Base-by-base conservation (phyloP, 2,888 invertebrate species). In the Tetheella fluctuosa region DNA sequence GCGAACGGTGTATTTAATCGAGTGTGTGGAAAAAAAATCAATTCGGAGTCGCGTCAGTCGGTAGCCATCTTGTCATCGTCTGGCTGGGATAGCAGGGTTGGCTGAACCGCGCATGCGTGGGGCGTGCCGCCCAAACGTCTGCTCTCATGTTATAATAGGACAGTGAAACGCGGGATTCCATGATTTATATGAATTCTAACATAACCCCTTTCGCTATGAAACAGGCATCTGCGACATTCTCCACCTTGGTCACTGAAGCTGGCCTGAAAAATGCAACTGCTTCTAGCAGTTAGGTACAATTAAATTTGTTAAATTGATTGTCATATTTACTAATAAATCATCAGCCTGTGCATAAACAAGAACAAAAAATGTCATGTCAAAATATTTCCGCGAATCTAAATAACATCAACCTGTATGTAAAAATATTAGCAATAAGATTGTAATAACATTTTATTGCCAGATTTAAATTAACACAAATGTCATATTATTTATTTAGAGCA, bases 1-100 rank as follows among this genome's bases (percentile, higher is more conserved):
- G 74, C 68, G 70, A 74, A 71, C 71, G 69, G 73, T 72, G 68
- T 71, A 67, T 67, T 66, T 70, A 70, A 71, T 77, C 79, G 76
- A 77, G 78, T 80, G 81, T 81, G 77, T 83, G 83, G 79, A 83
- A 85, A 88, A 84, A 90, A 88, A 90, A 90, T 90, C 89, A 90
- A 89, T 86, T 82, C 77, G 72, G 76, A 78, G 82, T 86, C 85
- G 85, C 83, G 79, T 80, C 67, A 82, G 74, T 68, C 69, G 73
- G 86, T 79, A 72, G 91, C 91, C 91, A 91, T 91, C 74, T 91
- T 91, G 88, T 48, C 48, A 48, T 20, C 79, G 72, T 84, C 79
- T 83, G 83, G 77, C 81, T 76, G 73, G 83, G 78, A 74, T 76
- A 73, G 77, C 77, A 71, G 79, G 84, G 76, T 68, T 71, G 76